Evolutionary conservation across 2,797 vertebrate genomes (phyloP).

Genomic region (Chelon labrosus): DNA sequence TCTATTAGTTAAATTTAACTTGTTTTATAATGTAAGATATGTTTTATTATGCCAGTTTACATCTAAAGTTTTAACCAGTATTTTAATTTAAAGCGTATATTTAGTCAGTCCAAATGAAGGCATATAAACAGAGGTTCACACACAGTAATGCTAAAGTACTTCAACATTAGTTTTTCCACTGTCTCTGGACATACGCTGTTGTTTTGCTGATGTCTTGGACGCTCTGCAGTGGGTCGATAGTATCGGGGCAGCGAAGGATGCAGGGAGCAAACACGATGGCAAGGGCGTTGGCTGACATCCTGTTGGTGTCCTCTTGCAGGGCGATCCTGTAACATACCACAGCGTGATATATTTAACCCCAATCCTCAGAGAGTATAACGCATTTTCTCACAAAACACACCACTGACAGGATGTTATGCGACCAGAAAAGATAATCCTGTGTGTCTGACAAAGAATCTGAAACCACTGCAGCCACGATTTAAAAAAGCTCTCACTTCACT

Average conservation of each 20-base stretch:
- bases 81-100: too few species aligned
- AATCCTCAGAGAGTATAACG: not conserved
- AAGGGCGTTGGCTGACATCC: conserved; percentile 97
- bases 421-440: not conserved
- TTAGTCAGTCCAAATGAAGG: too few species aligned
- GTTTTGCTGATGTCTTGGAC: conserved; percentile 98
- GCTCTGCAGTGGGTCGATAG: conserved; percentile 94
- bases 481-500: not conserved
- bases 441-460: conserved; percentile 13
- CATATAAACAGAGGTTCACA: too few species aligned
- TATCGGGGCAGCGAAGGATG: conserved; percentile 95
- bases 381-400: not conserved
- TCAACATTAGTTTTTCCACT: not conserved
- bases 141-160: too few species aligned
- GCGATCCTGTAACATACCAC: conserved; percentile 87
- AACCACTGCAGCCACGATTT: not conserved
- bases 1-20: too few species aligned
- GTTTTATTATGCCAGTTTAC: too few species aligned
- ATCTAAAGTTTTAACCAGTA: too few species aligned
- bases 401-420: not conserved
- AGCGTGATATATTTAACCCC: conserved; percentile 17
- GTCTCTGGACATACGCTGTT: conserved; percentile 89
- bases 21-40: too few species aligned
- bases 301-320: conserved; percentile 96
- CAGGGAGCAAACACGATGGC: conserved; percentile 98